Base-by-base conservation (phyloP, 1,140 invertebrate genomes). In the Hetaerina americana region DNA sequence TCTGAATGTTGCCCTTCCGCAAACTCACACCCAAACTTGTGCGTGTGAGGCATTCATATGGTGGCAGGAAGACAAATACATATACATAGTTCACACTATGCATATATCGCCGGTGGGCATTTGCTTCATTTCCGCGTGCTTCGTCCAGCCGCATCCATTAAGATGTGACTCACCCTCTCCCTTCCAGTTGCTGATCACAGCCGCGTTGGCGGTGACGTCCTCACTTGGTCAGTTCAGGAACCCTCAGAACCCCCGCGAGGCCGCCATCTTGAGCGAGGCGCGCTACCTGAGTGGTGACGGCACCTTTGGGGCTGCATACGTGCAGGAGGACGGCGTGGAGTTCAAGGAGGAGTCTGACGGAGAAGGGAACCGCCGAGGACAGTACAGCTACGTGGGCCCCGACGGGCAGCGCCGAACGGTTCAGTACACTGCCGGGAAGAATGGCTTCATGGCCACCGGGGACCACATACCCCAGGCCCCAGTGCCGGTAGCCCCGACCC, bases 331-430 rank as follows among this genome's bases (percentile, higher is more conserved):
- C 81, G 92, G 92, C n/a, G 92, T 92, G 15, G 86, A 93, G 78
- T 93, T 94, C 81, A 93, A 94, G 78, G 92, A 94, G 81, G 91
- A 92, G 76, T 90, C 90, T 66, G 90, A 92, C 77, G 85, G 88
- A 10, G 89, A 92, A 75, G 93, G 93, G 71, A 92, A 90, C 79
- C 88, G 93, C 40, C 86, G 86, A 74, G 93, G 93, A 68, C 88
- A 87, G 69, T 95, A 95, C 81, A 92, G 90, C 69, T 95, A 94
- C 80, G 87, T 94, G 26, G 93, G 94, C 81, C 90, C 92, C 5
- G 88, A 84, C 24, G 92, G 92, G 10, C 88, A 93, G 78, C 86
- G 88, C 74, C 87, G 91, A 73, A 92, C 90, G 0, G 88, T 95
- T 73, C 87, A 87, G 27, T 95, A 95, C 79, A 90, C 92, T 0